phyloP scores from a whole-genome alignment of 2,113 vertebrate genomes.

The Thryonomys swinderianus region DNA sequence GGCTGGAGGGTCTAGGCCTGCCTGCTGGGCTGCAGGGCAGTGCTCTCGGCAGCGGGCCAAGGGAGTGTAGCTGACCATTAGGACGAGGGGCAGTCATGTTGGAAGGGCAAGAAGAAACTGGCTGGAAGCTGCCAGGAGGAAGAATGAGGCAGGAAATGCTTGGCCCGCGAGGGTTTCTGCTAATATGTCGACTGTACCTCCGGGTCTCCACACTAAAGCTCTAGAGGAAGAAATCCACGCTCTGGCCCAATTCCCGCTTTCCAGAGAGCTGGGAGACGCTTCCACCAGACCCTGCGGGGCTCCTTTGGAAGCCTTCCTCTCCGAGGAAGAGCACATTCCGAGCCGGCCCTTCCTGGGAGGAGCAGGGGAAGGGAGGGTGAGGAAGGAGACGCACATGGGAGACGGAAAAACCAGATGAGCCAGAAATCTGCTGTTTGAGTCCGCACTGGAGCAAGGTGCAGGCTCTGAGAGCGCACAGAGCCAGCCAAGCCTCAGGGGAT shows the following conservation, averaged over 20 bases:
- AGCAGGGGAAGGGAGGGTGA: neutral
- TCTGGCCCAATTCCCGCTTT: constrained; percentile 69
- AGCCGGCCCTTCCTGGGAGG: constrained; percentile 18
- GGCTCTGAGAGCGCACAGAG: constrained; percentile 21
- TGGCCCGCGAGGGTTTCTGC: constrained; percentile 40
- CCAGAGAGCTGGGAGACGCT: constrained; percentile 75
- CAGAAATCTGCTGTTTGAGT: neutral
- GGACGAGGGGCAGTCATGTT: neutral
- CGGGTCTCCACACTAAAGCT: constrained; percentile 27
- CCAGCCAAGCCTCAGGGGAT: constrained; percentile 34
- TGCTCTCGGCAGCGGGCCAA: neutral
- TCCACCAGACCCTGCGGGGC: constrained; percentile 65
- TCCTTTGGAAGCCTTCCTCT: constrained; percentile 67
- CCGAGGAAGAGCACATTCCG: neutral
- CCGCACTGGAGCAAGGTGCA: constrained; percentile 16
- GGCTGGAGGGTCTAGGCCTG: neutral
- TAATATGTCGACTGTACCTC: constrained; percentile 58
- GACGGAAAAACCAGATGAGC: neutral
- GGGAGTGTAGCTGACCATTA: neutral
- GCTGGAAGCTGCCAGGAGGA: neutral
- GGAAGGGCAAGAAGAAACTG: neutral
- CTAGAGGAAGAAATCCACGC: constrained; percentile 74
- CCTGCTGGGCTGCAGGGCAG: neutral
- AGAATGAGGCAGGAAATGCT: neutral
- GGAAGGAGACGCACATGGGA: neutral